A percentile compares a stretch with the other conserved stretches of the same genome.
phyloP scores from a whole-genome alignment of 2,797 vertebrate genomes.

The Lepilemur septentrionalis region DNA sequence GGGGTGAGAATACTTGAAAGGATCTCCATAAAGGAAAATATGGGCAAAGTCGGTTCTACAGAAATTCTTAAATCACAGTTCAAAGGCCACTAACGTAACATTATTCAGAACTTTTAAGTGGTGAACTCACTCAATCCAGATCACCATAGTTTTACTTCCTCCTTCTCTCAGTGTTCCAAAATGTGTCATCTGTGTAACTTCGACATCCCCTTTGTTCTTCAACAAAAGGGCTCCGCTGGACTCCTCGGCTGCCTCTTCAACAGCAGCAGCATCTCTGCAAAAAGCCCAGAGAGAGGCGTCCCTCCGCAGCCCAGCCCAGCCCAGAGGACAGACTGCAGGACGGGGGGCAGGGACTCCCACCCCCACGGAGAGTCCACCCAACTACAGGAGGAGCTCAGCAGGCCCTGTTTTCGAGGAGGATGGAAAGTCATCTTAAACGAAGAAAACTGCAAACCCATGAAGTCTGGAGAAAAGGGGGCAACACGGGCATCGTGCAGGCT shows the following conservation, averaged over 20 bases:
- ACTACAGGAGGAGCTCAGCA: background rate
- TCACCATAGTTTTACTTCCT: constrained; percentile 82
- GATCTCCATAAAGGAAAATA: background rate
- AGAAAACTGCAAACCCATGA: too few relatives aligned
- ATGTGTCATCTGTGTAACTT: constrained; percentile 87
- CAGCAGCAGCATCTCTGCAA: constrained; percentile 46
- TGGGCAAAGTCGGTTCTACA: background rate
- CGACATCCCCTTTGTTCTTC: constrained; percentile 90
- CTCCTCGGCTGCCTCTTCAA: constrained; percentile 37
- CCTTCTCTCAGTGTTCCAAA: constrained; percentile 91
- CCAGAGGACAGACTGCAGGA: background rate
- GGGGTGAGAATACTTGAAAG: background rate
- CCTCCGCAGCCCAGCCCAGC: too few relatives aligned
- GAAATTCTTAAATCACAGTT: background rate
- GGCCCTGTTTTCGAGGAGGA: background rate
- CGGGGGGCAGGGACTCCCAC: background rate
- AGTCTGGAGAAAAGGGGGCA: accelerated
- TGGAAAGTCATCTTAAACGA: background rate
- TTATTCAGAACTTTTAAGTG: background rate
- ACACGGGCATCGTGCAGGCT: background rate
- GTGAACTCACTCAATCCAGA: constrained; percentile 93
- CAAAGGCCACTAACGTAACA: background rate
- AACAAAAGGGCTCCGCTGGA: constrained; percentile 80
- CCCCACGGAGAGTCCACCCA: background rate
- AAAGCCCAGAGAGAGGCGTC: background rate